Base-by-base conservation (phyloP, 2,113 vertebrate species). In the Gallinago undulata region DNA sequence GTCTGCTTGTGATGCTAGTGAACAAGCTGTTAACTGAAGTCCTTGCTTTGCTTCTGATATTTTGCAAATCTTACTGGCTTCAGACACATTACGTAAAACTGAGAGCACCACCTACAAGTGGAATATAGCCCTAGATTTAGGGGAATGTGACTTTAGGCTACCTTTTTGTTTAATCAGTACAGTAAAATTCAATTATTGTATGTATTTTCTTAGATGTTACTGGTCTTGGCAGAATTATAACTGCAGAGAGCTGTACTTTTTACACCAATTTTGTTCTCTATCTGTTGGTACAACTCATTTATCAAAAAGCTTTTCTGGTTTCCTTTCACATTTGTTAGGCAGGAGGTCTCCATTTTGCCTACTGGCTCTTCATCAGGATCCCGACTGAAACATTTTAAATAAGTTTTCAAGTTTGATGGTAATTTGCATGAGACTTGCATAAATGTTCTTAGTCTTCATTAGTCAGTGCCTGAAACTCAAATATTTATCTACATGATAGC, bases 381-480 rank as follows among this genome's bases (percentile, higher is more conserved):
- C 8, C 7, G 15, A 82, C 2, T 47, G 37, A 77, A 91, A 56
- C 53, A 15, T 31, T 63, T 69, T 28, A 67, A 79, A 62, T 45
- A 39, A 72, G 11, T n/a, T 72, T 47, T 67, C 30, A 80, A 8
- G 12, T 39, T 13, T 63, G 18, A 39, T 11, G 19, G 39, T 27
- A 73, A 83, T 86, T 90, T 67, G 45, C 45, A 31, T 35, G 55
- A 77, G 23, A 33, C 74, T 63, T 92, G 41, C 45, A 41, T 73
- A 68, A 95, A 7, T 2, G 1, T 53, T 55, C 47, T 64, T 41
- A 45, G 27, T 31, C 77, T 74, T 91, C 56, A 66, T 76, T 60
- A 94, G 68, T 79, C 35, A 28, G 18, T 62, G 37, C 45, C 74
- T 55, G 81, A 88, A 93, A 94, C 67, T 79, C 93, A 91, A 97